phyloP scores from a whole-genome alignment of 2,113 vertebrate genomes.

The Eolophus roseicapilla region DNA sequence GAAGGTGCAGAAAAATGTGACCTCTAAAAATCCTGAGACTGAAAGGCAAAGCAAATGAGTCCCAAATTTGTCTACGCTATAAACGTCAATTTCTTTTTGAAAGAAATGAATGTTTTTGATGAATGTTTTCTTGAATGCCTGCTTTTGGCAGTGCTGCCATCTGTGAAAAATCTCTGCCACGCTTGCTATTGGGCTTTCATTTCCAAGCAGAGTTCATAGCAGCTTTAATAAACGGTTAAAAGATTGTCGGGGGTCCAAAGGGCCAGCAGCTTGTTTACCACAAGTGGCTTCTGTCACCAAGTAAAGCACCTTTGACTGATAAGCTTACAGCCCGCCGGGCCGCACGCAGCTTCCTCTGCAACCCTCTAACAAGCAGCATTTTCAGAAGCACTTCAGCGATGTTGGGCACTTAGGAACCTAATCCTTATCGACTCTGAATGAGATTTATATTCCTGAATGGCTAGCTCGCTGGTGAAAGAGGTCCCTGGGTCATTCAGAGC shows the following conservation, averaged over 20 bases:
- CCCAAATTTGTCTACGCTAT: slow-evolving; percentile 61
- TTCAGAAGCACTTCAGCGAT: slow-evolving; percentile 13
- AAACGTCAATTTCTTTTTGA: slow-evolving; percentile 65
- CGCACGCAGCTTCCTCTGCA: not conserved
- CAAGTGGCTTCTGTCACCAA: slow-evolving; percentile 56
- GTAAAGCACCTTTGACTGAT: slow-evolving; percentile 57
- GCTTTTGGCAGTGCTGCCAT: slow-evolving; percentile 67
- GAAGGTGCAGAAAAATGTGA: slow-evolving; percentile 17
- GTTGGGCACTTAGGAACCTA: slow-evolving; percentile 17
- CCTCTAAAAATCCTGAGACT: slow-evolving; percentile 44
- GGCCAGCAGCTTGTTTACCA: slow-evolving; percentile 43
- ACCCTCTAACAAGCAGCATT: not conserved
- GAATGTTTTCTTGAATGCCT: slow-evolving; percentile 62
- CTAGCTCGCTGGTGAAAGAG: not conserved
- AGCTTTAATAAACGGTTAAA: slow-evolving; percentile 51
- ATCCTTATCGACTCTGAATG: slow-evolving; percentile 29
- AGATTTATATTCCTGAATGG: slow-evolving; percentile 20
- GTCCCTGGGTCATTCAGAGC: not conserved
- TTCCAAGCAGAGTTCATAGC: slow-evolving; percentile 16
- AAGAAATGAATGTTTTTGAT: slow-evolving; percentile 68
- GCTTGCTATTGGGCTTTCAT: slow-evolving; percentile 36
- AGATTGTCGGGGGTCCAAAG: slow-evolving; percentile 19
- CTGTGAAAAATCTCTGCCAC: slow-evolving; percentile 59
- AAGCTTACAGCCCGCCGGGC: not conserved
- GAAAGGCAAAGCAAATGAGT: slow-evolving; percentile 57